These are phyloP conservation scores for Macrochelys suwanniensis DNA, from an alignment of 2,797 vertebrate species.

Conservation along the genomic window DNA sequence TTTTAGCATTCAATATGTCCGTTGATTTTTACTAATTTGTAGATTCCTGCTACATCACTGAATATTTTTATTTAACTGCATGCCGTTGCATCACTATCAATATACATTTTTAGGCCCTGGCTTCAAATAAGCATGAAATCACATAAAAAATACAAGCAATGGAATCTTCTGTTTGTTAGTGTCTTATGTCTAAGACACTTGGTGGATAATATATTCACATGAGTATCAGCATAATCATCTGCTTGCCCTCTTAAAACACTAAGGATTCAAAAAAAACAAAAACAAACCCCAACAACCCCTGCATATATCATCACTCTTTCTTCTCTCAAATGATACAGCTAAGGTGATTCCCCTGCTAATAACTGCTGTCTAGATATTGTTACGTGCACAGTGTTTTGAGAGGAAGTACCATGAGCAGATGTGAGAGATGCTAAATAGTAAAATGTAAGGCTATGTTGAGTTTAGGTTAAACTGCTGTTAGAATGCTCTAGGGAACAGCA, in stretches of 20 bases:
- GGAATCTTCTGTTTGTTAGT: slow-evolving; percentile 19
- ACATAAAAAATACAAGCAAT: slow-evolving; percentile 40
- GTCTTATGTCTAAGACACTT: neutral
- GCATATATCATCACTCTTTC: neutral
- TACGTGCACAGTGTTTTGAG: neutral
- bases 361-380: neutral
- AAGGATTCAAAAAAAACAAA: neutral
- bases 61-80: neutral
- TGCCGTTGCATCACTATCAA: slow-evolving; percentile 19
- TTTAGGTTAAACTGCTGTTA: neutral
- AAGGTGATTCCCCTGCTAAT: neutral
- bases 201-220: slow-evolving; percentile 1
- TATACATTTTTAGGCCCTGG: slow-evolving; percentile 60
- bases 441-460: neutral
- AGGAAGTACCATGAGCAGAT: neutral
- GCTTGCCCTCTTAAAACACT: neutral
- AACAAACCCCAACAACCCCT: neutral
- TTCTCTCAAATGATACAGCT: neutral
- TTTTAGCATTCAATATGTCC: neutral
- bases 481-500: neutral
- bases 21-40: neutral
- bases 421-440: neutral
- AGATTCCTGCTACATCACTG: neutral
- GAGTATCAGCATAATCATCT: neutral
- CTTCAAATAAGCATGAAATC: slow-evolving; percentile 32